Percentiles rank a stretch among this genome's conserved stretches.
Conservation (phyloP, 2,113 vertebrate genomes). For the Cyrtonyx montezumae region DNA sequence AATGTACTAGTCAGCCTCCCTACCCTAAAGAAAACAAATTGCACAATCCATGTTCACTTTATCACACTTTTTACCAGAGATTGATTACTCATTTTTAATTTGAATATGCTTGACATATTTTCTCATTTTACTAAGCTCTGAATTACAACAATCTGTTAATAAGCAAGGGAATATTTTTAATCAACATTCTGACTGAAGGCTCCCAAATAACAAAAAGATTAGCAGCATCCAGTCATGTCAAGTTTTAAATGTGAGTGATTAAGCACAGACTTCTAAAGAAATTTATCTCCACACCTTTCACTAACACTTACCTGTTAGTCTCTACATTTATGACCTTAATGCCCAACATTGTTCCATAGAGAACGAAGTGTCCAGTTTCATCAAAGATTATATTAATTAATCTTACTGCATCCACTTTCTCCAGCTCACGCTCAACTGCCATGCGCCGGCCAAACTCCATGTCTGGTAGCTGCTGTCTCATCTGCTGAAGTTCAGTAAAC, state of each 20-base stretch:
- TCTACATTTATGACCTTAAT: constrained; percentile 99
- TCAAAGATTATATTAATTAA: constrained; percentile 96
- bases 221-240: background rate
- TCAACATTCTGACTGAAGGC: background rate
- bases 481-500: constrained; percentile 99
- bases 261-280: background rate
- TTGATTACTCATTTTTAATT: constrained; percentile 31
- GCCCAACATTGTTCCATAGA: constrained; percentile 98
- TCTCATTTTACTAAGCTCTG: background rate
- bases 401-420: constrained; percentile 94
- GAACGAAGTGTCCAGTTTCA: constrained; percentile 97
- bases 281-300: background rate
- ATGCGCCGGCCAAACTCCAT: constrained; percentile 98
- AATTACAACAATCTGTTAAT: background rate
- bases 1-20: background rate
- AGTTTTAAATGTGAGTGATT: background rate
- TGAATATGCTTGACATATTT: background rate
- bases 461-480: constrained; percentile 97
- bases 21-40: accelerated
- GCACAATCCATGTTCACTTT: background rate
- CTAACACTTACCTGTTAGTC: constrained; percentile 89
- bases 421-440: constrained; percentile 95
- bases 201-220: background rate
- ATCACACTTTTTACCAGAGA: background rate
- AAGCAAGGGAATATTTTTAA: background rate